A percentile compares a stretch with the other conserved stretches of the same genome.
phyloP scores from a whole-genome alignment of 1,140 invertebrate species.

The Pseudomyrmex flavicornis region DNA sequence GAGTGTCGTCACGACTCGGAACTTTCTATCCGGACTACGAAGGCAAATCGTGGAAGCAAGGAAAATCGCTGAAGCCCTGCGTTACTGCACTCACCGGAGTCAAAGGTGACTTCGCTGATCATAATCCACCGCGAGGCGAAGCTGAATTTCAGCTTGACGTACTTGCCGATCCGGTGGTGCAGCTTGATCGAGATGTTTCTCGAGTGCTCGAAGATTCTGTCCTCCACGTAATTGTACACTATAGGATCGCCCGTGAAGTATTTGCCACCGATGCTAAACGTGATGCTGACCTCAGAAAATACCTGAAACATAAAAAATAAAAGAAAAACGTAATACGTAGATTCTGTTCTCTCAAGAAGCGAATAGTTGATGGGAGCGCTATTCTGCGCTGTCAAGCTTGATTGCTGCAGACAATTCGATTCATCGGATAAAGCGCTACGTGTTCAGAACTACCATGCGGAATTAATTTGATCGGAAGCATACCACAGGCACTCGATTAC shows the following conservation, averaged over 20 bases:
- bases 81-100: conserved; percentile 84
- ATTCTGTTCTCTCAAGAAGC: neutral
- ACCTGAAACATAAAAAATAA: conserved; percentile 80
- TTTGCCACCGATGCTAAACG: conserved; percentile 90
- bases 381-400: conserved; percentile 29
- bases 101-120: conserved; percentile 89
- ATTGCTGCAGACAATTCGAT: conserved; percentile 33
- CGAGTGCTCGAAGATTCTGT: conserved; percentile 88
- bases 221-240: conserved; percentile 87
- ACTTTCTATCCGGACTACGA: conserved; percentile 1
- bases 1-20: neutral
- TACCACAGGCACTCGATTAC: conserved; percentile 52
- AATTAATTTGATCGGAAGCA: conserved; percentile 60
- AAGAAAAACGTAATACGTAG: conserved; percentile 28
- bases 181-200: conserved; percentile 88
- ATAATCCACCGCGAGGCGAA: conserved; percentile 90
- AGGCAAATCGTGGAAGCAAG: neutral
- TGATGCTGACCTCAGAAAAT: conserved; percentile 87
- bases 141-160: conserved; percentile 88
- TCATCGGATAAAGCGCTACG: conserved; percentile 37
- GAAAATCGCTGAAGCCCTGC: conserved; percentile 6
- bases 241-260: conserved; percentile 88
- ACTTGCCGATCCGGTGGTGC: conserved; percentile 88
- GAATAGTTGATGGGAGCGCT: neutral
- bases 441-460: conserved; percentile 37